Conservation (phyloP, 2,888 invertebrate species). For the Trypoxylon attenuatum region DNA sequence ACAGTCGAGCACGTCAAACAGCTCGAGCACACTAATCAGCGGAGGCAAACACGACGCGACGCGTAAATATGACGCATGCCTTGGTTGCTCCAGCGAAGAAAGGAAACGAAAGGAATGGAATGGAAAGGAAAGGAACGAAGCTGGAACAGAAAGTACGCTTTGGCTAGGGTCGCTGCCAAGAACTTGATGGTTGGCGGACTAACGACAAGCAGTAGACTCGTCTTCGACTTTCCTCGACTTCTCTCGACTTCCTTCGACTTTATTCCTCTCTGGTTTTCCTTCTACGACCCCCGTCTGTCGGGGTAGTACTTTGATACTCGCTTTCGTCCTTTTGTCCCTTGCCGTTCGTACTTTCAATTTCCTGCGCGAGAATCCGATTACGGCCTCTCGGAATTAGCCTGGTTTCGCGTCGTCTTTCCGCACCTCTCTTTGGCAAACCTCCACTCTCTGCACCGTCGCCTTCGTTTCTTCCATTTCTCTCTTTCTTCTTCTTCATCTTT, state of each 20-base stretch:
- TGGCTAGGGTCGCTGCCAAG: constrained; percentile 5
- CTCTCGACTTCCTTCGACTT: not conserved
- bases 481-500: no score
- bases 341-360: not conserved
- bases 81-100: constrained; percentile 23
- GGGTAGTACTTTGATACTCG: not conserved
- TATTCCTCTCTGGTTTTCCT: no score
- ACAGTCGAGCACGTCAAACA: constrained; percentile 61
- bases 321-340: not conserved
- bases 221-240: constrained; percentile 7
- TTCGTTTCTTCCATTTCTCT: not conserved
- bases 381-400: not conserved
- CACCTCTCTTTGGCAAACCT: not conserved
- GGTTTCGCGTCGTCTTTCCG: not conserved
- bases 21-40: no score
- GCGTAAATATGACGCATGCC: constrained; percentile 63
- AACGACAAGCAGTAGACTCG: constrained; percentile 9
- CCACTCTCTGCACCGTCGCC: not conserved
- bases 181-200: constrained; percentile 10
- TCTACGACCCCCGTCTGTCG: not conserved
- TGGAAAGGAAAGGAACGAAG: not conserved
- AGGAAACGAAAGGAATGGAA: not conserved
- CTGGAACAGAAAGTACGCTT: constrained; percentile 4
- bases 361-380: not conserved
- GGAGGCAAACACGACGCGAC: constrained; percentile 61